These are phyloP conservation scores for Sinocyclocheilus maitianheensis DNA, from an alignment of 2,113 vertebrate species.

Conservation along the genomic window DNA sequence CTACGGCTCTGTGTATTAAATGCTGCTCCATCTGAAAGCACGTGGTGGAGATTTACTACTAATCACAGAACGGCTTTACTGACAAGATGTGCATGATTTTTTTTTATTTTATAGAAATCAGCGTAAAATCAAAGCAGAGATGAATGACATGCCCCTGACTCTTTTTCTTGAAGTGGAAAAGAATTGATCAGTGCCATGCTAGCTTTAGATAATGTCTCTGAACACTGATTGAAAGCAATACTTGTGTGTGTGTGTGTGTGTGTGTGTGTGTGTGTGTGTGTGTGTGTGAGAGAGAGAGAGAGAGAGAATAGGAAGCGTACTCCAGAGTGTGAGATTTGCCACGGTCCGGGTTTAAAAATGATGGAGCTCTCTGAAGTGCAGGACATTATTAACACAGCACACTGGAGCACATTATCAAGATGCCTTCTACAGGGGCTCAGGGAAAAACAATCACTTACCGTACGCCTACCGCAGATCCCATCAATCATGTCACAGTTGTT, in stretches of 20 bases:
- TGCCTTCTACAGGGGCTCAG: conserved; percentile 50
- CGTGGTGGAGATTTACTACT: too few species aligned
- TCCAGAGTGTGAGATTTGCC: conserved; percentile 25
- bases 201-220: background rate
- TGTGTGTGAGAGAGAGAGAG: background rate
- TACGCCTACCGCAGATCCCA: conserved; percentile 38
- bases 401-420: conserved; percentile 64
- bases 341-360: conserved; percentile 47
- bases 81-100: too few species aligned
- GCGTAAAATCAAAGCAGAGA: conserved; percentile 12
- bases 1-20: too few species aligned
- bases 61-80: too few species aligned
- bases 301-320: conserved; percentile 7
- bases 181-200: background rate
- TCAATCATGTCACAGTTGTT: conserved; percentile 48
- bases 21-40: too few species aligned
- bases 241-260: background rate
- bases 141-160: background rate
- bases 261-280: background rate
- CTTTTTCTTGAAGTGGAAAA: conserved; percentile 2
- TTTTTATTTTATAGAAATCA: background rate
- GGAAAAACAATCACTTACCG: conserved; percentile 65
- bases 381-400: conserved; percentile 71
- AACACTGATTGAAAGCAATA: conserved; percentile 5
- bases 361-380: conserved; percentile 63